These are phyloP conservation scores for Chromobotia macracanthus DNA, from an alignment of 2,797 vertebrate species.

Conservation along the genomic window DNA sequence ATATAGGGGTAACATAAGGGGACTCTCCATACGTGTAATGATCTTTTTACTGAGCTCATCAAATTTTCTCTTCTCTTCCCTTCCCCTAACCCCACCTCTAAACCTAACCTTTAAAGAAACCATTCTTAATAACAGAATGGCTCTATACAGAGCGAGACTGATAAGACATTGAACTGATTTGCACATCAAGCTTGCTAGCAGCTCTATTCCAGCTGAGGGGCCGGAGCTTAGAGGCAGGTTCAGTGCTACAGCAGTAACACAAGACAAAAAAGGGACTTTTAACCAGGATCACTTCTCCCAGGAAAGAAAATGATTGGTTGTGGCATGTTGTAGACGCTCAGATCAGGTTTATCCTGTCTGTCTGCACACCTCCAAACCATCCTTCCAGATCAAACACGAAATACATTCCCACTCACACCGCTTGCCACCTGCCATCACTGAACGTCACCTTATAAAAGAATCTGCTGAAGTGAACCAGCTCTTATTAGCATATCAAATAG, in stretches of 20 bases:
- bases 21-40: too few species aligned
- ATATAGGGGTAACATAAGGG: too few species aligned
- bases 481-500: constrained; percentile 25
- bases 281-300: constrained; percentile 59
- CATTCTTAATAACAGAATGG: not conserved
- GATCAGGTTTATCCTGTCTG: constrained; percentile 80
- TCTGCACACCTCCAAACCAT: constrained; percentile 61
- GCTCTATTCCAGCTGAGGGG: constrained; percentile 22
- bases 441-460: constrained; percentile 20
- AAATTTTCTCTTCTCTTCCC: not conserved
- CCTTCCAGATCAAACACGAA: constrained; percentile 59
- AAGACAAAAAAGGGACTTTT: constrained; percentile 34
- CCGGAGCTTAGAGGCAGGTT: constrained; percentile 39
- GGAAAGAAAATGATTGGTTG: constrained; percentile 57
- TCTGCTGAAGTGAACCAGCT: constrained; percentile 23
- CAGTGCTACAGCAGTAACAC: not conserved
- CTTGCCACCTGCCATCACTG: constrained; percentile 18
- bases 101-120: constrained; percentile 25
- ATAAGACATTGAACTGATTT: constrained; percentile 33
- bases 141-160: constrained; percentile 22
- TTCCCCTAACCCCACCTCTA: constrained; percentile 50
- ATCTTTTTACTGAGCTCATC: too few species aligned
- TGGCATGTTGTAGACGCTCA: constrained; percentile 64
- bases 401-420: constrained; percentile 50
- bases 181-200: constrained; percentile 12